Evolutionary conservation across 2,888 invertebrate species (phyloP).

Genomic region (Dryobotodes eremita): DNA sequence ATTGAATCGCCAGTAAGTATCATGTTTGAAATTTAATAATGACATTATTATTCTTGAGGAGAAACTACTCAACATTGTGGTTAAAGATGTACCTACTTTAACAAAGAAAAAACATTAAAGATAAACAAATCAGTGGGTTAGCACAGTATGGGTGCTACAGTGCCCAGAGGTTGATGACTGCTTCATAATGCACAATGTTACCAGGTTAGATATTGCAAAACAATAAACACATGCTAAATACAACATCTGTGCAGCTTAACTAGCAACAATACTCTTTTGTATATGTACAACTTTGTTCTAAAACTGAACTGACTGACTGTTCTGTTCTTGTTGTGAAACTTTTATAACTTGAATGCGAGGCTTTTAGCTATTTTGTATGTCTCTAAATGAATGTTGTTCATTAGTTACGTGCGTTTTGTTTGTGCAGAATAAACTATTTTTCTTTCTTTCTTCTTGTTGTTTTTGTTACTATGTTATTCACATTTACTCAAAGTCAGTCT

Average conservation of each 20-base stretch:
- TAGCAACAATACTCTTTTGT: conserved; percentile 41
- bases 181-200: conserved; percentile 10
- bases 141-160: not conserved
- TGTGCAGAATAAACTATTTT: too few species aligned
- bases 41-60: not conserved
- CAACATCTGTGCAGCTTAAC: conserved; percentile 31
- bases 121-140: not conserved
- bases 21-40: not conserved
- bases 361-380: too few species aligned
- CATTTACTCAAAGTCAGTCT: conserved; percentile 9
- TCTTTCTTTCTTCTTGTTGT: too few species aligned
- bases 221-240: conserved; percentile 9
- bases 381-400: too few species aligned
- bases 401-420: too few species aligned
- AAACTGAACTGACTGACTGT: too few species aligned
- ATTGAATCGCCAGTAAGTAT: not conserved
- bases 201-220: conserved; percentile 1
- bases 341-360: too few species aligned
- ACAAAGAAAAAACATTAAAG: too few species aligned
- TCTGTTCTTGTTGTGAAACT: too few species aligned
- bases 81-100: too few species aligned
- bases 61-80: too few species aligned
- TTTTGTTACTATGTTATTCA: conserved; percentile 7
- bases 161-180: conserved; percentile 17
- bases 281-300: conserved; percentile 4